phyloP scores from a whole-genome alignment of 2,888 invertebrate species.

The Tenthredo distinguenda region DNA sequence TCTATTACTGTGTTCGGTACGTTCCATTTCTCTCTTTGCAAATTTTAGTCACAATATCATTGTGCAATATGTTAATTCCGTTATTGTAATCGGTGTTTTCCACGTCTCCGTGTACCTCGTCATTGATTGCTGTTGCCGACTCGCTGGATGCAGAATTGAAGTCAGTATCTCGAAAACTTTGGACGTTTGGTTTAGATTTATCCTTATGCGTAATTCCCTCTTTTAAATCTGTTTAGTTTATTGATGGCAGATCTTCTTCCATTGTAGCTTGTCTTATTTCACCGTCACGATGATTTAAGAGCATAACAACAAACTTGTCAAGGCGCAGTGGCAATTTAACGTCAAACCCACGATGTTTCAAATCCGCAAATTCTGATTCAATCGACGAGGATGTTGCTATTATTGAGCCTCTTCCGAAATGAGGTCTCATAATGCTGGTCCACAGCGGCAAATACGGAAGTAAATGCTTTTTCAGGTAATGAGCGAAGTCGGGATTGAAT shows the following conservation, averaged over 20 bases:
- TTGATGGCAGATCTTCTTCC: not conserved
- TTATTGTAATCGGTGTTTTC: too few species aligned
- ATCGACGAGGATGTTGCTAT: conserved; percentile 58
- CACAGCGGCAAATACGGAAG: not conserved
- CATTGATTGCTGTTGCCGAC: too few species aligned
- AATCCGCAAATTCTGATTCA: not conserved
- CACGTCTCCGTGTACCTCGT: too few species aligned
- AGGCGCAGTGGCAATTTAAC: too few species aligned
- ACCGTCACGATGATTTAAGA: not conserved
- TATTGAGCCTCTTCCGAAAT: conserved; percentile 52
- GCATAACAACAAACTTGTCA: too few species aligned
- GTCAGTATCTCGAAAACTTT: too few species aligned
- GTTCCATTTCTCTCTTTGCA: too few species aligned
- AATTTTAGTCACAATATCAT: too few species aligned
- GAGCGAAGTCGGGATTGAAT: conserved; percentile 12
- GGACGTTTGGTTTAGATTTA: too few species aligned
- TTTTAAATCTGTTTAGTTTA: not conserved
- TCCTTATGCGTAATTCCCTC: not conserved
- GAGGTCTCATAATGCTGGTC: conserved; percentile 11
- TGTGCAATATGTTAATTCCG: too few species aligned
- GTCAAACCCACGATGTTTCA: conserved; percentile 53
- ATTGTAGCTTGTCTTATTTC: conserved; percentile 57
- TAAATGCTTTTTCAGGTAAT: not conserved
- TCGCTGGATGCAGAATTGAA: too few species aligned
- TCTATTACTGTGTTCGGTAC: too few species aligned